These are phyloP conservation scores for Delia radicum DNA, from an alignment of 1,140 invertebrate genomes.

Conservation along the genomic window DNA sequence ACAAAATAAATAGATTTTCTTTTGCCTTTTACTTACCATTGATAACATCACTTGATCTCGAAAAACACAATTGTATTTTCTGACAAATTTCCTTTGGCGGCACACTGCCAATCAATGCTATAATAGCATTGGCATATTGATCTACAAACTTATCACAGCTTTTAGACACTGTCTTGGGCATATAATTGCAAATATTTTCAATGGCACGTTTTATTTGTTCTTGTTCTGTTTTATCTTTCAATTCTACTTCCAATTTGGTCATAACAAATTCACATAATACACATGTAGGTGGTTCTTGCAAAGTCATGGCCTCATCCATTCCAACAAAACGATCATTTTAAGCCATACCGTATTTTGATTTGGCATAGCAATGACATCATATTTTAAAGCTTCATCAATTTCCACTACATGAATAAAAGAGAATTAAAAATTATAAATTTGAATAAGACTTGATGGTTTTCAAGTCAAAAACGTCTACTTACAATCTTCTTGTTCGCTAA, in stretches of 20 bases:
- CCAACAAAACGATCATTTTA: slow-evolving; percentile 27
- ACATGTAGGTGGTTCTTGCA: slow-evolving; percentile 56
- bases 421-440: too few relatives aligned
- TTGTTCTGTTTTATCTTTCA: slow-evolving; percentile 66
- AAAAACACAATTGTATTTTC: slow-evolving; percentile 66
- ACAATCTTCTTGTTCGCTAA: slow-evolving; percentile 45
- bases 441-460: too few relatives aligned
- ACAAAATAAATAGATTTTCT: background rate
- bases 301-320: slow-evolving; percentile 9
- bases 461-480: slow-evolving; percentile 31
- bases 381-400: slow-evolving; percentile 50
- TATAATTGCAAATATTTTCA: slow-evolving; percentile 67
- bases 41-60: slow-evolving; percentile 37
- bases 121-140: slow-evolving; percentile 74
- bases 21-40: slow-evolving; percentile 24
- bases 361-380: slow-evolving; percentile 48
- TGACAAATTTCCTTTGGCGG: slow-evolving; percentile 74
- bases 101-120: slow-evolving; percentile 70
- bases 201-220: slow-evolving; percentile 73
- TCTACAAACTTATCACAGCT: slow-evolving; percentile 79
- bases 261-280: slow-evolving; percentile 71
- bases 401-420: too few relatives aligned
- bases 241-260: slow-evolving; percentile 63
- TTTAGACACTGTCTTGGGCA: slow-evolving; percentile 67
- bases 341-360: slow-evolving; percentile 17